Base-by-base conservation (phyloP, 1,140 invertebrate species). In the Drosophila guanche region DNA sequence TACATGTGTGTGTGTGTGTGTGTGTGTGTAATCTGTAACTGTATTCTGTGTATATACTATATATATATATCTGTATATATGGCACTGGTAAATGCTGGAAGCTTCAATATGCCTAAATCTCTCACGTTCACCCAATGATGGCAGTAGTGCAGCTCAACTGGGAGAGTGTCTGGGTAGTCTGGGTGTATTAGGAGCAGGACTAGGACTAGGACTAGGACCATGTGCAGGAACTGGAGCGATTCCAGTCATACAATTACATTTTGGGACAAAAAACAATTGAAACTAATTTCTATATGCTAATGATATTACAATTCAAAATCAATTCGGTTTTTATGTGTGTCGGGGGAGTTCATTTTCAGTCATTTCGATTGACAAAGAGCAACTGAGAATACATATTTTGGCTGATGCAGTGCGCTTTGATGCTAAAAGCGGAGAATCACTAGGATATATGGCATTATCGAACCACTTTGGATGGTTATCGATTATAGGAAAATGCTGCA, bases 81-180 rank as follows among this genome's bases (percentile, higher is more conserved):
- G 56, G 56, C 56, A 71, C 56, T 72, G 65, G 66, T 72, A 70
- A 57, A 71, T 71, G 66, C 65, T 70, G 65, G 67, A 69, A 68
- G 65, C 65, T 68, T 68, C 65, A 68, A 67, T 55, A 68, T 42
- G 65, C 65, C 65, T 68, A 68, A 68, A 68, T 68, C 62, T 68
- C 65, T 68, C 62, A 68, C 65, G 41, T 68, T 67, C 50, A 68
- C 66, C 66, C 33, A 12, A 10, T 4, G 56, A 48, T 69, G 66
- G 66, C 66, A 68, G 65, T 68, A 68, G 65, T 68, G 65, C 65
- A 56, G 66, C 48, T 67, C 42, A 60, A 66, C 47, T 41, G 63
- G 20, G 14, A 46, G 63, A 54, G 60, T 58, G 47, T 4, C 29
- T 10, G 29, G 29, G 3, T 37, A 7, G 29, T 41, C n/a, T 41